phyloP scores from a whole-genome alignment of 92 coral and sea anemone genomes.

The Scolanthus callimorphus region DNA sequence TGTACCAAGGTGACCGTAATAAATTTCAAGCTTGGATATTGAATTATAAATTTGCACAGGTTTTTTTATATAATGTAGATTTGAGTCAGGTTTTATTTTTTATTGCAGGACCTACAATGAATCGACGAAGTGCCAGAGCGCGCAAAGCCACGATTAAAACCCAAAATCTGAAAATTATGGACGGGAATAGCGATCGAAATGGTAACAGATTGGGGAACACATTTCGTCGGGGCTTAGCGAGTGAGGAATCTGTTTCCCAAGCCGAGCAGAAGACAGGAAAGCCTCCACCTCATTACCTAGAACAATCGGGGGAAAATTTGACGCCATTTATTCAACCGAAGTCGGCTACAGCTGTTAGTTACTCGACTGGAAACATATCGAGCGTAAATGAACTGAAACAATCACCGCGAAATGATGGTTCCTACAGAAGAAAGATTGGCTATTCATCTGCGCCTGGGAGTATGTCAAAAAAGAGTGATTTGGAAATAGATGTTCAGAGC shows the following conservation, averaged over 20 bases:
- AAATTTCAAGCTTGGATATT: too few species aligned
- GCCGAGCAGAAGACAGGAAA: background rate
- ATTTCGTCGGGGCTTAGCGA: too few species aligned
- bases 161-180: too few species aligned
- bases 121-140: too few species aligned
- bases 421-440: conserved; percentile 12
- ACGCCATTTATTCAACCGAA: conserved; percentile 26
- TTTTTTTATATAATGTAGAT: too few species aligned
- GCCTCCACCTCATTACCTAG: background rate
- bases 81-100: too few species aligned
- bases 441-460: background rate
- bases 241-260: background rate
- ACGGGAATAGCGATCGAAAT: too few species aligned
- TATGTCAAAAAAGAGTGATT: background rate
- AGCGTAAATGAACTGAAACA: conserved; percentile 22
- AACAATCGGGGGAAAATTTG: background rate
- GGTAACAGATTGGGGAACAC: too few species aligned
- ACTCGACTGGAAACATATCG: conserved; percentile 6
- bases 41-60: too few species aligned
- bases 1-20: too few species aligned
- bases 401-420: conserved; percentile 29
- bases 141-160: too few species aligned
- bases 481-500: background rate
- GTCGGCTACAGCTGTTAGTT: conserved; percentile 2
- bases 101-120: too few species aligned